phyloP scores from a whole-genome alignment of 2,888 invertebrate species.

The Stenurella melanura region DNA sequence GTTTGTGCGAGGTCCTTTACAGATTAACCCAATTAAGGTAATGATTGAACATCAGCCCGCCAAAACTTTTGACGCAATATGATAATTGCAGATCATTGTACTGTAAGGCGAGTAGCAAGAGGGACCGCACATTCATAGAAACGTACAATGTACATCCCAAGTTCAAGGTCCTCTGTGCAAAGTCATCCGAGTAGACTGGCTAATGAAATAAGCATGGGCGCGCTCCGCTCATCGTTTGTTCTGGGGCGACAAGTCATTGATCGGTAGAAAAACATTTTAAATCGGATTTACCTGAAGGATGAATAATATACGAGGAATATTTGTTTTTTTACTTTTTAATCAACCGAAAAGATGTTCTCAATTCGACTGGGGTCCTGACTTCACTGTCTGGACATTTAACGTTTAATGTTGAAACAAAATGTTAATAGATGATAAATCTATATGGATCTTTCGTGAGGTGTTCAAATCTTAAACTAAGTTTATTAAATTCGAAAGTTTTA shows the following conservation, averaged over 20 bases:
- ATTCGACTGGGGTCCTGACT: too few species aligned
- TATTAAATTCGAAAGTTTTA: too few species aligned
- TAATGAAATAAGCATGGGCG: conserved; percentile 4
- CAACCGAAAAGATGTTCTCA: too few species aligned
- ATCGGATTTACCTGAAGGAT: too few species aligned
- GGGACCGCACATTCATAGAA: conserved; percentile 24
- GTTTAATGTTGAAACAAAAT: too few species aligned
- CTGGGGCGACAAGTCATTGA: background rate
- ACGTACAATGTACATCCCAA: conserved; percentile 31
- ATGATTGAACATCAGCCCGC: background rate
- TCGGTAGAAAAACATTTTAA: background rate
- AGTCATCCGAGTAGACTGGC: conserved; percentile 3
- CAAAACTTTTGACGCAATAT: background rate
- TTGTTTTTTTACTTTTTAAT: too few species aligned
- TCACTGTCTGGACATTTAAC: too few species aligned
- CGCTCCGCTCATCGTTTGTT: background rate
- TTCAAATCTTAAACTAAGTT: too few species aligned
- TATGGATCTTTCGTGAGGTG: too few species aligned
- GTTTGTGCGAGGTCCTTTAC: too few species aligned
- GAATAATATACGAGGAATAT: too few species aligned
- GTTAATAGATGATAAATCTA: too few species aligned
- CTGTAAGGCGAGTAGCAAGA: background rate
- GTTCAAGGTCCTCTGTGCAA: conserved; percentile 13
- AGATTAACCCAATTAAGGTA: conserved; percentile 4
- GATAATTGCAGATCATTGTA: conserved; percentile 16